Percentiles rank a stretch among this genome's conserved stretches.
Conservation (phyloP, 2,888 invertebrate genomes). For the Epicampocera succincta region DNA sequence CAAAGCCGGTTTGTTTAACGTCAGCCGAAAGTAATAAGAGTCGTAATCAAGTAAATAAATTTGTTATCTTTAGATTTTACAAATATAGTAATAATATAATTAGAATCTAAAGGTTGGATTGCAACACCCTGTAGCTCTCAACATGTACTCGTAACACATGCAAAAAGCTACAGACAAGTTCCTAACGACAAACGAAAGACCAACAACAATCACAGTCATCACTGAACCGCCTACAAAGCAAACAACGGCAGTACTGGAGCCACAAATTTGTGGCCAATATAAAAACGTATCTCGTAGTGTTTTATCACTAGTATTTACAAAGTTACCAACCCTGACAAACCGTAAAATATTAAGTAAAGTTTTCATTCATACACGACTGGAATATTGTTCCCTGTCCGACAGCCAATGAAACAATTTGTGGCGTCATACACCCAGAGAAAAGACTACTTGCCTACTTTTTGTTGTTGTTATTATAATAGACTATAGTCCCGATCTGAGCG, state of each 20-base stretch:
- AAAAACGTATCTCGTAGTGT: no score
- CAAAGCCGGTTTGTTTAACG: not conserved
- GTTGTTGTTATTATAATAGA: no score
- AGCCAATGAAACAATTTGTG: not conserved
- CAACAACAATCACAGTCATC: not conserved
- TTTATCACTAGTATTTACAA: no score
- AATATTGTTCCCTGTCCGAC: no score
- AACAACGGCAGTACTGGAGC: not conserved
- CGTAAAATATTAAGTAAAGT: no score
- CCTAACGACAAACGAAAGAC: not conserved
- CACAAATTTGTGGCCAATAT: not conserved
- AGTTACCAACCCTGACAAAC: no score
- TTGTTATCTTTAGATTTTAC: no score
- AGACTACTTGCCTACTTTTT: no score
- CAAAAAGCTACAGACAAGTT: not conserved
- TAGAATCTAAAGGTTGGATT: slow-evolving; percentile 18
- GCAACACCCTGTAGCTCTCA: slow-evolving; percentile 1
- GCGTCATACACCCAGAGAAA: no score
- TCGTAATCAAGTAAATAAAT: not conserved
- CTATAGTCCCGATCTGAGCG: no score
- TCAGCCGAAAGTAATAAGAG: not conserved
- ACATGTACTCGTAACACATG: not conserved
- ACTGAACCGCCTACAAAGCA: slow-evolving; percentile 12
- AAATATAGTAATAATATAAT: not conserved
- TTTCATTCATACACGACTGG: no score